These are phyloP conservation scores for Azorinus chamasolen DNA, from an alignment of 2,888 invertebrate genomes.

Conservation along the genomic window DNA sequence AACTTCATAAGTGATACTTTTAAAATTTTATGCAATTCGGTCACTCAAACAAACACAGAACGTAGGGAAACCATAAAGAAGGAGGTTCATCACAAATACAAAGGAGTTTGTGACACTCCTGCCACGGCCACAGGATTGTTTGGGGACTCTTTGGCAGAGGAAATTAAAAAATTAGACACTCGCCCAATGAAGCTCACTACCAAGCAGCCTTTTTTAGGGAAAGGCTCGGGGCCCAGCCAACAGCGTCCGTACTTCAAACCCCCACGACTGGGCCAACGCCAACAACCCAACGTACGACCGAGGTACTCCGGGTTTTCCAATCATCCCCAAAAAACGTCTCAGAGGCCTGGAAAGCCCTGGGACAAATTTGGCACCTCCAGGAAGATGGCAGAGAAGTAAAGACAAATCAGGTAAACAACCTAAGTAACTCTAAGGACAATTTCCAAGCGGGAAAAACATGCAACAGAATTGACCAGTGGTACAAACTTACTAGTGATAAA, in stretches of 20 bases:
- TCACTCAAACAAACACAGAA: too few relatives aligned
- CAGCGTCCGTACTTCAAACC: background rate
- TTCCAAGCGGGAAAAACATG: too few relatives aligned
- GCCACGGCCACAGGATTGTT: too few relatives aligned
- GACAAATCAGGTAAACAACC: conserved; percentile 25
- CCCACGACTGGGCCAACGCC: background rate
- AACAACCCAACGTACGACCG: background rate
- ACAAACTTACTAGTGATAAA: conserved; percentile 23
- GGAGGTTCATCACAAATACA: too few relatives aligned
- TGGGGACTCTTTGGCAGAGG: too few relatives aligned
- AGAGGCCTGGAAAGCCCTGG: background rate
- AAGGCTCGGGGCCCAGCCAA: conserved; percentile 1
- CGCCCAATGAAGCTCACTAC: background rate
- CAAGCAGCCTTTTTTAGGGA: background rate
- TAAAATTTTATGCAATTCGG: too few relatives aligned
- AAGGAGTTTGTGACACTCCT: too few relatives aligned
- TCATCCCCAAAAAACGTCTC: background rate
- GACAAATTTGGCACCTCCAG: too few relatives aligned
- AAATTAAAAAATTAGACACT: too few relatives aligned
- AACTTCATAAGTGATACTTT: too few relatives aligned
- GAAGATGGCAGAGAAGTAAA: background rate
- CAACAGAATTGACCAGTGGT: conserved; percentile 7
- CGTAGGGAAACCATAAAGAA: too few relatives aligned
- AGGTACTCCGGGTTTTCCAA: background rate
- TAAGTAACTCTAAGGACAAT: background rate